These are phyloP conservation scores for Trogon melanurus DNA, from an alignment of 2,113 vertebrate species.

Conservation along the genomic window DNA sequence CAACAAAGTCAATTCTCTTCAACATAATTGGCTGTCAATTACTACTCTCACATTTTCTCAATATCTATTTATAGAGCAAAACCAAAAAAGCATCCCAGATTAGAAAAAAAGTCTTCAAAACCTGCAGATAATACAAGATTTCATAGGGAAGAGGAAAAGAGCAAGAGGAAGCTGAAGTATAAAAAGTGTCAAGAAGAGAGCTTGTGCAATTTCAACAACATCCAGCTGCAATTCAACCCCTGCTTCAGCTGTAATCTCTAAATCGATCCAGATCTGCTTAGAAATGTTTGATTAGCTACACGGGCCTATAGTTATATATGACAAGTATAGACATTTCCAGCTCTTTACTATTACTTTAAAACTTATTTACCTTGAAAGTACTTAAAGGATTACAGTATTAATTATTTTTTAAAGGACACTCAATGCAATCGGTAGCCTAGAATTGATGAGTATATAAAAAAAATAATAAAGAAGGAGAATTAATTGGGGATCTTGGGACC, in stretches of 20 bases:
- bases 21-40: not conserved
- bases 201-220: slow-evolving; percentile 56
- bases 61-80: slow-evolving; percentile 43
- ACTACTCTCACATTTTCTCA: slow-evolving; percentile 18
- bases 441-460: slow-evolving; percentile 52
- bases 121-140: slow-evolving; percentile 56
- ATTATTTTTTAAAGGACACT: slow-evolving; percentile 64
- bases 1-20: not conserved
- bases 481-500: slow-evolving; percentile 68
- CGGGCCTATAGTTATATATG: not conserved
- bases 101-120: slow-evolving; percentile 44
- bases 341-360: slow-evolving; percentile 2
- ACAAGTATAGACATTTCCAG: not conserved
- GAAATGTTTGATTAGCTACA: slow-evolving; percentile 32
- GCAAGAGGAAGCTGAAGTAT: slow-evolving; percentile 43
- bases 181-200: slow-evolving; percentile 41
- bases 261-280: slow-evolving; percentile 13
- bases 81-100: slow-evolving; percentile 25
- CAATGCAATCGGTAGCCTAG: slow-evolving; percentile 43
- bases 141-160: slow-evolving; percentile 36
- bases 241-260: slow-evolving; percentile 48
- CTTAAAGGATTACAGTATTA: slow-evolving; percentile 57
- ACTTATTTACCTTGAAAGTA: slow-evolving; percentile 61
- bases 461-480: slow-evolving; percentile 34
- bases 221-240: slow-evolving; percentile 59